Evolutionary conservation across 2,113 vertebrate genomes (phyloP).

Genomic region (Podilymbus podiceps): DNA sequence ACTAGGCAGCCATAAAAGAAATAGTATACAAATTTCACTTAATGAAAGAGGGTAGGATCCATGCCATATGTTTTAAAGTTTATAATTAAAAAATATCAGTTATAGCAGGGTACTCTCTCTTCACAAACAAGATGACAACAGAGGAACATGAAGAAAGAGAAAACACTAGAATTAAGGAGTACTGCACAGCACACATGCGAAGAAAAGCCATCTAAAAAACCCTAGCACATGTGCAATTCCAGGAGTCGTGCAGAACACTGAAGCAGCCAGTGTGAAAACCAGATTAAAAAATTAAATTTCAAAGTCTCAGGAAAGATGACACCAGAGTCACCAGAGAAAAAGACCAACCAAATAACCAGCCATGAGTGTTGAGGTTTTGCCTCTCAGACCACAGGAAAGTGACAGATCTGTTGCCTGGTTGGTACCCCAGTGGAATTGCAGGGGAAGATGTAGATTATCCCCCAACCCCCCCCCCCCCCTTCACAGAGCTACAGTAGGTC

Average conservation of each 20-base stretch:
- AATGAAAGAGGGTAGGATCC: not conserved
- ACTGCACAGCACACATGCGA: not conserved
- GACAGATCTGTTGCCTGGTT: not conserved
- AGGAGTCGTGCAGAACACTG: not conserved
- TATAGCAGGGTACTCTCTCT: not conserved
- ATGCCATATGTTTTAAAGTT: not conserved
- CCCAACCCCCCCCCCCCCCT: no score
- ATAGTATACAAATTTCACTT: not conserved
- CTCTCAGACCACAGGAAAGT: not conserved
- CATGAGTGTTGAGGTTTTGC: not conserved
- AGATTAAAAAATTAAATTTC: not conserved
- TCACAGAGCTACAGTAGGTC: not conserved
- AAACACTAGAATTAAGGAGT: not conserved
- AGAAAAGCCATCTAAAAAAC: not conserved
- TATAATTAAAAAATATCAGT: not conserved
- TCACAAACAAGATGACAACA: not conserved
- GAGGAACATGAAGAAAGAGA: not conserved
- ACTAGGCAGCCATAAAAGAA: not conserved
- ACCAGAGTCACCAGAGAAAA: not conserved
- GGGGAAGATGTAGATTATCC: fast-evolving
- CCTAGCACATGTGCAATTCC: not conserved
- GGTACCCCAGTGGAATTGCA: fast-evolving
- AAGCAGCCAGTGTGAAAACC: not conserved
- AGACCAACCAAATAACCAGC: not conserved
- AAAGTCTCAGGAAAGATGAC: not conserved